A percentile compares a stretch with the other conserved stretches of the same genome.
Conservation (phyloP, 1,140 invertebrate species). For the Penaeus vannamei region DNA sequence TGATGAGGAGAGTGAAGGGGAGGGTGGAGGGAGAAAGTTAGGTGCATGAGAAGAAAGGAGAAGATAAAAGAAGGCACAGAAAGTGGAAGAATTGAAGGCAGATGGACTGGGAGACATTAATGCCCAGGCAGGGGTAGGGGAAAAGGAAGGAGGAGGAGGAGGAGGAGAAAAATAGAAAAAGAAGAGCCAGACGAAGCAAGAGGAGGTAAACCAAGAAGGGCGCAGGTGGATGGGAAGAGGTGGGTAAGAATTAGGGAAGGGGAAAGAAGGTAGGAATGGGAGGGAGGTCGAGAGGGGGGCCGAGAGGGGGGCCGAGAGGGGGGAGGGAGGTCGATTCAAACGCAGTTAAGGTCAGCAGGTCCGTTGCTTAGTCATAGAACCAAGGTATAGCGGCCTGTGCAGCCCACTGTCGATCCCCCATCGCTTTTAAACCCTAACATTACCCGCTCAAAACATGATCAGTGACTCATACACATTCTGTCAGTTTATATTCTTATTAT, state of each 20-base stretch:
- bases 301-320: neutral
- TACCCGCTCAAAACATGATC: no score
- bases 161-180: neutral
- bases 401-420: no score
- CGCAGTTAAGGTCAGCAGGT: neutral
- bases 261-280: neutral
- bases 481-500: no score
- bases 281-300: neutral
- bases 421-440: no score
- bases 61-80: neutral
- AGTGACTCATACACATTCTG: no score
- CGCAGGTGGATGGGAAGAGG: neutral
- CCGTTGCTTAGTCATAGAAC: no score
- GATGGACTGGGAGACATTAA: neutral
- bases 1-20: neutral
- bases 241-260: neutral
- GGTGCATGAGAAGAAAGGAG: neutral
- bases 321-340: neutral
- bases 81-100: neutral
- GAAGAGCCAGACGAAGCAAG: neutral
- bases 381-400: no score
- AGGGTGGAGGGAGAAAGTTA: neutral
- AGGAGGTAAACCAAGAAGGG: neutral
- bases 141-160: neutral
- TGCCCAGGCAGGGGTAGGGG: neutral